Base-by-base conservation (phyloP, 2,888 invertebrate genomes). In the Epirrita christyi region DNA sequence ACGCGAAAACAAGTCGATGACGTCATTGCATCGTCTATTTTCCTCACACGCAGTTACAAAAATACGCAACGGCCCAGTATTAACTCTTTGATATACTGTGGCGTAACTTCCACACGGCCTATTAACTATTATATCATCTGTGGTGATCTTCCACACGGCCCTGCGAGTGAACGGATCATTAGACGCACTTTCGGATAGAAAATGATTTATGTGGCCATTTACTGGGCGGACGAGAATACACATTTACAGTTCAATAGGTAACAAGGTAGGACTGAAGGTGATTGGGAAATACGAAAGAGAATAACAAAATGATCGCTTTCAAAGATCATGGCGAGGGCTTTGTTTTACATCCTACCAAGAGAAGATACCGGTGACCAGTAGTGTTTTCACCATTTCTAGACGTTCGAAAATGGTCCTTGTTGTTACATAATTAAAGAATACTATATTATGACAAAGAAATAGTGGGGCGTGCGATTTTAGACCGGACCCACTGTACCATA, bases 21-120 rank as follows among this genome's bases (percentile, higher is more conserved):
- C 76, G 76, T 76, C 74, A 76, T 41, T 2, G n/a, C 38, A 9
- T 13, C 50, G 14, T 68, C 80, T 83, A 85, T 84, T 83, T 80
- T 56, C 34, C 38, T 21, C 21, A n/a, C n/a, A 7, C 67, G 80
- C 67, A 78, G 60, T 49, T 73, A 78, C 76, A 73, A 75, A 84
- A 83, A 84, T 84, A 65, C 62, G 58, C 62, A 49, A 41, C 41
- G 27, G 34, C 14, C 34, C 34, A 38, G 21, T 21, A 32, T 13
- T 38, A 37, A 83, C 78, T 73, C 51, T 53, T 54, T 45, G 54
- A 54, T 60, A 43, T n/a, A 46, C 58, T 54, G 57, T 60, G 53
- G n/a, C 13, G 1, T 29, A 37, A 43, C 21, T 54, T 49, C 34
- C 81, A 81, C 83, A 83, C 83, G 82, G 78, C 82, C 73, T 63